Evolutionary conservation across 2,797 vertebrate genomes (phyloP).

Genomic region (Prionace glauca): DNA sequence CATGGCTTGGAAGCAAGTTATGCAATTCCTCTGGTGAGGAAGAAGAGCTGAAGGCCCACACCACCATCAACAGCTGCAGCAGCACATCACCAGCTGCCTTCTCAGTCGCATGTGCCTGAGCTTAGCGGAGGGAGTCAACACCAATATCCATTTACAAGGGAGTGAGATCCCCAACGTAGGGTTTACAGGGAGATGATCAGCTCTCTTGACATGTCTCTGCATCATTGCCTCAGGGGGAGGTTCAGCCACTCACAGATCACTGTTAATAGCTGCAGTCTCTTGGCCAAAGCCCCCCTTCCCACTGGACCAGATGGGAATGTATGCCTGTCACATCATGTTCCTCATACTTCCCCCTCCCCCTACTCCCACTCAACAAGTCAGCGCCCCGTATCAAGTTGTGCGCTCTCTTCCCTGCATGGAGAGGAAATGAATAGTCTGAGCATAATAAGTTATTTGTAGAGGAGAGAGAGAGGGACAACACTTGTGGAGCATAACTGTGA

Average conservation of each 20-base stretch:
- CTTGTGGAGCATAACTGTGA: background rate
- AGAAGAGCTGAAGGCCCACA: background rate
- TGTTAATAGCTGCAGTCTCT: background rate
- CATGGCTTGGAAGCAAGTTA: background rate
- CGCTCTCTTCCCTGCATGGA: background rate
- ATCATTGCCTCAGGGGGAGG: background rate
- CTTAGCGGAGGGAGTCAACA: background rate
- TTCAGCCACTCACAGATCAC: background rate
- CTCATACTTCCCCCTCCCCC: background rate
- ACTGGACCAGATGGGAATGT: background rate
- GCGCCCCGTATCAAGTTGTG: background rate
- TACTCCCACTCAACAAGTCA: too few species aligned
- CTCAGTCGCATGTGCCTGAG: background rate
- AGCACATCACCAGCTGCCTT: background rate
- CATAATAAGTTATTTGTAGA: background rate
- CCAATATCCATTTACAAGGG: background rate
- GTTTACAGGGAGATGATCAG: background rate
- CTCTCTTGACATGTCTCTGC: background rate
- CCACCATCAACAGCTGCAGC: background rate
- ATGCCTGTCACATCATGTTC: background rate
- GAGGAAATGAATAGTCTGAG: background rate
- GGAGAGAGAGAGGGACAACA: background rate
- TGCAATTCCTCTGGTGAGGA: background rate
- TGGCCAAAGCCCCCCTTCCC: background rate
- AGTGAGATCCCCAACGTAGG: background rate